Conservation (phyloP, 2,797 vertebrate genomes). For the Hylomyscus alleni region DNA sequence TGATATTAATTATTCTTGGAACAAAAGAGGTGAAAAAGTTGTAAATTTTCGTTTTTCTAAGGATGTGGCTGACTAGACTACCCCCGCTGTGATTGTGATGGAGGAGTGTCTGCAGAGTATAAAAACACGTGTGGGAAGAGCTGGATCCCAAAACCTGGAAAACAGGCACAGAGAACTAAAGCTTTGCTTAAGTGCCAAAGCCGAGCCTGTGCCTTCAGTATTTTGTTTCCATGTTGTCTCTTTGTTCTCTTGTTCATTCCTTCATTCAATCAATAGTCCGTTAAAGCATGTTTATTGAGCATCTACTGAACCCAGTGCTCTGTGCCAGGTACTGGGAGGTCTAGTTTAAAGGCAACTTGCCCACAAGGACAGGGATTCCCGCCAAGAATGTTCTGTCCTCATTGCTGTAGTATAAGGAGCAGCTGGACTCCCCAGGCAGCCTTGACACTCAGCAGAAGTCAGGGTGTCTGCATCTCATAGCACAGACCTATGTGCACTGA, state of each 20-base stretch:
- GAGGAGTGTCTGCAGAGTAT: constrained; percentile 2
- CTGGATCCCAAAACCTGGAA: neutral
- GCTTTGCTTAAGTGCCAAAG: neutral
- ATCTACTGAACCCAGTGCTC: constrained; percentile 35
- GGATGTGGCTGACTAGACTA: neutral
- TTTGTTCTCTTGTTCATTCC: constrained; percentile 38
- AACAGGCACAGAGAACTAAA: neutral
- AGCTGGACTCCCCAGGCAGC: constrained; percentile 40
- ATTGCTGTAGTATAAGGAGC: neutral
- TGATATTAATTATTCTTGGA: constrained; percentile 51
- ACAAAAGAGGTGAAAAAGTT: constrained; percentile 30
- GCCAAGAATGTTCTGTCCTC: constrained; percentile 71
- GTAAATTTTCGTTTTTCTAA: constrained; percentile 41
- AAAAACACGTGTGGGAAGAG: neutral
- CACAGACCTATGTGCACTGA: neutral
- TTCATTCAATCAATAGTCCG: neutral
- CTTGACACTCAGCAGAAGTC: constrained; percentile 60
- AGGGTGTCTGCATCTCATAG: neutral
- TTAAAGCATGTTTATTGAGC: constrained; percentile 58
- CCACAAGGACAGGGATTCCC: constrained; percentile 52
- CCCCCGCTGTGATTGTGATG: neutral
- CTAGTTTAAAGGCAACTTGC: constrained; percentile 55
- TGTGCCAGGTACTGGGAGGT: constrained; percentile 46
- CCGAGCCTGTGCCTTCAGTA: neutral
- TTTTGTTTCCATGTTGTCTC: constrained; percentile 14